Conservation (phyloP, 2,888 invertebrate species). For the Scaptomyza polygonia region DNA sequence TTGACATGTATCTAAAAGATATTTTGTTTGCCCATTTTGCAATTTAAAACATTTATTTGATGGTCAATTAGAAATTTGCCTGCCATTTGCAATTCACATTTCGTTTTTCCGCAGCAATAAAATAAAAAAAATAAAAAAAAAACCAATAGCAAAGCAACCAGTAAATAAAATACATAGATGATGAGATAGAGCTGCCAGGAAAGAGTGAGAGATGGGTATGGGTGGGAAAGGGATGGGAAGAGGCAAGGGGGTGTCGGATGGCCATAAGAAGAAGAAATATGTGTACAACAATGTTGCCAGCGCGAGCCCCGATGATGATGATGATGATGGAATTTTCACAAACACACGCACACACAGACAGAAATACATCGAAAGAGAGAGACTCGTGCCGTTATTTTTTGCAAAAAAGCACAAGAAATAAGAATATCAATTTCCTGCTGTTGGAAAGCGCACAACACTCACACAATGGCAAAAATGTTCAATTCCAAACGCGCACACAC, state of each 20-base stretch:
- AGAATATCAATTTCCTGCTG: slow-evolving; percentile 78
- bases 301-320: slow-evolving; percentile 53
- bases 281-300: slow-evolving; percentile 71
- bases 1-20: slow-evolving; percentile 60
- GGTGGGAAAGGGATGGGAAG: background rate
- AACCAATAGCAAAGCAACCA: slow-evolving; percentile 48
- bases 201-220: slow-evolving; percentile 20
- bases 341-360: slow-evolving; percentile 29
- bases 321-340: slow-evolving; percentile 75
- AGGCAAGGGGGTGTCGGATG: background rate
- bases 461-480: slow-evolving; percentile 58
- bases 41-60: slow-evolving; percentile 63
- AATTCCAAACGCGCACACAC: slow-evolving; percentile 50
- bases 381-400: slow-evolving; percentile 57
- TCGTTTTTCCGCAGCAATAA: slow-evolving; percentile 58
- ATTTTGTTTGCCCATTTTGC: slow-evolving; percentile 36
- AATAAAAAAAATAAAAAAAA: slow-evolving; percentile 50
- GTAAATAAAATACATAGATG: slow-evolving; percentile 66
- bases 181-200: slow-evolving; percentile 53
- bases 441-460: slow-evolving; percentile 64
- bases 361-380: slow-evolving; percentile 31
- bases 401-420: slow-evolving; percentile 74
- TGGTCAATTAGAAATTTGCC: slow-evolving; percentile 75
- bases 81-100: slow-evolving; percentile 61
- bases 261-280: slow-evolving; percentile 63